Evolutionary conservation across 1,140 invertebrate genomes (phyloP), one percentile per base, ranked within the genome.

Genomic region (Cyphomyrmex costatus): DNA sequence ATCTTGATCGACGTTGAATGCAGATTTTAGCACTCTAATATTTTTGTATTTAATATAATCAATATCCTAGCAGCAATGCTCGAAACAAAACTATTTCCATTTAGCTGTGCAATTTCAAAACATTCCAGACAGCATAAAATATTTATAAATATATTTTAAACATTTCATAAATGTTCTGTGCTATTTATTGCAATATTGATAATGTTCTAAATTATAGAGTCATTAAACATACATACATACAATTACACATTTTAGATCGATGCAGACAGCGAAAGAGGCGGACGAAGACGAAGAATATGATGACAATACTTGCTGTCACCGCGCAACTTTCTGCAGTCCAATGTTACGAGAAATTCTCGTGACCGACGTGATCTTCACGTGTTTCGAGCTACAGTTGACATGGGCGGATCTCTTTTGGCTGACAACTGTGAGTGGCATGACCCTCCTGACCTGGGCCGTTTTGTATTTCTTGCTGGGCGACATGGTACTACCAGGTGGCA

Each of bases 401-500:
- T 95, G 92, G 92, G 85, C 85, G 0, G 86, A 80, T 1, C 0
- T 93, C 0, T 94, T 94, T 56, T 91, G 90, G 73, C 8, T 91
- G 6, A 66, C 63, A 1, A 94, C 92, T 0, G 27, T 33, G 12
- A 0, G 53, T 0, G 65, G 36, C 7, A 66, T 94, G 8, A 33
- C 86, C 1, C 0, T 86, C 6, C 82, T 94, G 51, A 12, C 60
- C 30, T 95, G 93, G 88, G 36, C 77, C 0, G 88, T 85, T 1
- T 60, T 94, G 6, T 95, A 92, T 21, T 92, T 92, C 36, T 56
- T 94, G 5, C 53, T 94, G 5, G 93, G 92, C 0, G 78, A 93
- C 0, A 30, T 56, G 0, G 91, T 95, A 87, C 46, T 94, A 7
- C 94, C 94, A 0, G 91, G 87, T 0, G 93, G 93, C 10, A 85